Conservation (phyloP, 2,888 invertebrate genomes). For the Muschampia plurimacula region DNA sequence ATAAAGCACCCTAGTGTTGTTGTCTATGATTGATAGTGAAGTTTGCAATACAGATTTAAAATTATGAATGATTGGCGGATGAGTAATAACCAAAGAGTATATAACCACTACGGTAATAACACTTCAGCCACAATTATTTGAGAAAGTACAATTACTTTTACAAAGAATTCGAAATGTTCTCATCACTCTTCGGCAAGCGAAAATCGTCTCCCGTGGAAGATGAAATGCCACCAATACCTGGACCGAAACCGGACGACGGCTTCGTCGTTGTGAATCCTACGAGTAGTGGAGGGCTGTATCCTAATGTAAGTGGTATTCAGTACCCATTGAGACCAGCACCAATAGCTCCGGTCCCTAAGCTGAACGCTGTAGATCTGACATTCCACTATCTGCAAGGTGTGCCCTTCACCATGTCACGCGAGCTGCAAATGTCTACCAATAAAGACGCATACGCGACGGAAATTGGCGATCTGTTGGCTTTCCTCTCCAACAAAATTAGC, state of each 20-base stretch:
- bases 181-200: slow-evolving; percentile 78
- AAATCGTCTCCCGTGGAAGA: slow-evolving; percentile 79
- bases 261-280: slow-evolving; percentile 69
- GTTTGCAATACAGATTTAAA: too few species aligned
- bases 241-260: slow-evolving; percentile 69
- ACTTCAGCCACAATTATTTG: background rate
- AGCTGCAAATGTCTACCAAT: slow-evolving; percentile 74
- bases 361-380: slow-evolving; percentile 57
- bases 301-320: slow-evolving; percentile 61
- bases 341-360: slow-evolving; percentile 56
- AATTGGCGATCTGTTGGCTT: slow-evolving; percentile 81
- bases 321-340: slow-evolving; percentile 69
- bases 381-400: slow-evolving; percentile 84
- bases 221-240: slow-evolving; percentile 77
- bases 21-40: too few species aligned
- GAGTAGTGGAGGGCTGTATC: slow-evolving; percentile 65
- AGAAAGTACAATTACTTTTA: background rate
- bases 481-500: slow-evolving; percentile 76
- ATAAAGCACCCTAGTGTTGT: too few species aligned
- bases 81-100: too few species aligned
- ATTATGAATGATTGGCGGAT: too few species aligned
- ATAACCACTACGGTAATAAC: too few species aligned
- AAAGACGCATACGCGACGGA: slow-evolving; percentile 80
- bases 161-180: slow-evolving; percentile 65
- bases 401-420: slow-evolving; percentile 81